A percentile compares a stretch with the other conserved stretches of the same genome.
Evolutionary conservation across 2,113 vertebrate species (phyloP).

Genomic region (Sisor rabdophorus): DNA sequence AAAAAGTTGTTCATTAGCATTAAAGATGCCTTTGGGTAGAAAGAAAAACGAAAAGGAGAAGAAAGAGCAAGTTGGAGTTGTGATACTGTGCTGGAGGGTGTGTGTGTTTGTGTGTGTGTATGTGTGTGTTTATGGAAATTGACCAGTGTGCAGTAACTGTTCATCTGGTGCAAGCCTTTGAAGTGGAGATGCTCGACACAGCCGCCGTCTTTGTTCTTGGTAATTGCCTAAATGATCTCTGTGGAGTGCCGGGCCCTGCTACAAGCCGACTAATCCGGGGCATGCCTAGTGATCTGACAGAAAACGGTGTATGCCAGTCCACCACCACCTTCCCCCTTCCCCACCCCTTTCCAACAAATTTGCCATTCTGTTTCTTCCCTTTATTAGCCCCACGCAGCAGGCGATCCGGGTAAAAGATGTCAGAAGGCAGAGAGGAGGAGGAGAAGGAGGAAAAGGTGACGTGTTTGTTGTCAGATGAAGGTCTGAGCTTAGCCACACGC

Average conservation of each 20-base stretch:
- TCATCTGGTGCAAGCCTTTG: constrained; percentile 72
- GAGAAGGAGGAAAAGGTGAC: constrained; percentile 16
- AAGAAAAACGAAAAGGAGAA: constrained; percentile 38
- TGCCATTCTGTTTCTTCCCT: constrained; percentile 65
- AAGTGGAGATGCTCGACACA: constrained; percentile 72
- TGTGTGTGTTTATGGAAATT: constrained; percentile 75
- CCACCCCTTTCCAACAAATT: constrained; percentile 39
- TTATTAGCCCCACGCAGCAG: constrained; percentile 65
- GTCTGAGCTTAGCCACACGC: constrained; percentile 62
- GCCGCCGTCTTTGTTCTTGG: constrained; percentile 75
- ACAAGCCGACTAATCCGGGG: constrained; percentile 74
- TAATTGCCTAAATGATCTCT: constrained; percentile 84
- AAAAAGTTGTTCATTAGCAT: constrained; percentile 69
- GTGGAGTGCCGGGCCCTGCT: constrained; percentile 65
- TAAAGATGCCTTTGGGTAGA: constrained; percentile 70
- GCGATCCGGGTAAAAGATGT: constrained; percentile 54
- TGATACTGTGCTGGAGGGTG: constrained; percentile 26
- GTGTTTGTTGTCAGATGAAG: constrained; percentile 57
- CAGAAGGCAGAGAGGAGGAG: not conserved
- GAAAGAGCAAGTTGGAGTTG: constrained; percentile 50
- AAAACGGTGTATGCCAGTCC: constrained; percentile 52
- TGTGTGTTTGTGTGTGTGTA: constrained; percentile 13
- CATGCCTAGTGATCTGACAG: constrained; percentile 73
- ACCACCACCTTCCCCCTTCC: constrained; percentile 7
- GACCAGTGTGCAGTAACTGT: constrained; percentile 75